Evolutionary conservation across 2,113 vertebrate species (phyloP), one percentile per base, ranked within the genome.

Genomic region (Coturnix japonica): DNA sequence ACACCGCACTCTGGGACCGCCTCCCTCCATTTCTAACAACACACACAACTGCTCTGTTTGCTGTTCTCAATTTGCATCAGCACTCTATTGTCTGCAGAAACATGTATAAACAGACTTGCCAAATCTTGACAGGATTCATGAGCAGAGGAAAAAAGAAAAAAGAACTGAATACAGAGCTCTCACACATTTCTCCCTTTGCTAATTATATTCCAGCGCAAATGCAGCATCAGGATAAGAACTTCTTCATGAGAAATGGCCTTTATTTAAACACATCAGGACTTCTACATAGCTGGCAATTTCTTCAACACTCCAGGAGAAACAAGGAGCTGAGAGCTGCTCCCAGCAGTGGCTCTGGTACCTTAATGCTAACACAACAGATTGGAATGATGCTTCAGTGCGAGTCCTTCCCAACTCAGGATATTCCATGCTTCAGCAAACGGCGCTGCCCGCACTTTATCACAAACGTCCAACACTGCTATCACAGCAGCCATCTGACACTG

Each of bases 71-170:
- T 87, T 94, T 80, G 69, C 64, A 91, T 89, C 56, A 71, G 87
- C 57, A 57, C 72, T 74, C 87, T 93, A 71, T 74, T 85, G 92
- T 96, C 75, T 85, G 60, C 13, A 91, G 76, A 94, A 94, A 91
- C 51, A 87, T 3, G 41, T 64, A 89, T 26, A 94, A 76, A 60
- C 51, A 82, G 66, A 76, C 59, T 79, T 82, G 71, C 81, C 89
- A 93, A 91, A 92, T 15, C 33, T 73, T 63, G 57, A 53, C 81
- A 69, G 67, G 75, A 85, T 20, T 54, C 59, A 91, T 76, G 59
- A 56, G 11, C 30, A 30, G n/a, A 13, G 23, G 23, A 37, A 37
- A 37, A 39, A 56, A 28, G 46, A 59, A 28, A 53, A 44, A 77
- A 31, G 7, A 16, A 26, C 33, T 92, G 54, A 15, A 60, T 70